phyloP scores from a whole-genome alignment of 2,797 vertebrate genomes.

The Pseudopleuronectes americanus region DNA sequence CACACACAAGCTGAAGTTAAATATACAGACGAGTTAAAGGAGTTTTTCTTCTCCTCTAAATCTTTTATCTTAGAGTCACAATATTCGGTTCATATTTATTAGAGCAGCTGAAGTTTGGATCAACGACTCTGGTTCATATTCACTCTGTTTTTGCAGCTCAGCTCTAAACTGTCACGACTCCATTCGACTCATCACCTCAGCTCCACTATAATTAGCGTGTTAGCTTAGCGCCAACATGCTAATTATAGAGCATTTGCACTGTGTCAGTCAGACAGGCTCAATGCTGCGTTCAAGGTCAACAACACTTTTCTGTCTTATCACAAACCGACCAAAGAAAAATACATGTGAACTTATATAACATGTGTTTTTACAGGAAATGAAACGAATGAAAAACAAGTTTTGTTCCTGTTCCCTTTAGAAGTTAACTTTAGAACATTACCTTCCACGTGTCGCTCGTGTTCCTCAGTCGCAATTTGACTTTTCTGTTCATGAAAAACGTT shows the following conservation, averaged over 20 bases:
- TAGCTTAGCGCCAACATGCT: not conserved
- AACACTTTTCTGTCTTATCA: not conserved
- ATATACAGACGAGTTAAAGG: not conserved
- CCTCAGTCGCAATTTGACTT: slow-evolving; percentile 64
- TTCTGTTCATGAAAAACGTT: slow-evolving; percentile 80
- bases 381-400: too few species aligned
- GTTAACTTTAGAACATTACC: slow-evolving; percentile 71
- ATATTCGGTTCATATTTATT: too few species aligned
- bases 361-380: too few species aligned
- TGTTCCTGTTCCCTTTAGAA: too few species aligned
- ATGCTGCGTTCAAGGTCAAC: not conserved
- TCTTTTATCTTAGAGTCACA: too few species aligned
- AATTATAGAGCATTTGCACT: not conserved
- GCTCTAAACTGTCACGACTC: not conserved
- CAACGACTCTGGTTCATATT: not conserved
- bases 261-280: not conserved
- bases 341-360: not conserved
- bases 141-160: not conserved
- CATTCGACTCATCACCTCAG: not conserved
- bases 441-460: slow-evolving; percentile 73
- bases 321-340: not conserved
- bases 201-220: not conserved
- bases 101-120: not conserved
- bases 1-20: not conserved
- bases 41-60: too few species aligned